A percentile compares a stretch with the other conserved stretches of the same genome.
Conservation (phyloP, 2,888 invertebrate genomes). For the Listrodromus nycthemerus region DNA sequence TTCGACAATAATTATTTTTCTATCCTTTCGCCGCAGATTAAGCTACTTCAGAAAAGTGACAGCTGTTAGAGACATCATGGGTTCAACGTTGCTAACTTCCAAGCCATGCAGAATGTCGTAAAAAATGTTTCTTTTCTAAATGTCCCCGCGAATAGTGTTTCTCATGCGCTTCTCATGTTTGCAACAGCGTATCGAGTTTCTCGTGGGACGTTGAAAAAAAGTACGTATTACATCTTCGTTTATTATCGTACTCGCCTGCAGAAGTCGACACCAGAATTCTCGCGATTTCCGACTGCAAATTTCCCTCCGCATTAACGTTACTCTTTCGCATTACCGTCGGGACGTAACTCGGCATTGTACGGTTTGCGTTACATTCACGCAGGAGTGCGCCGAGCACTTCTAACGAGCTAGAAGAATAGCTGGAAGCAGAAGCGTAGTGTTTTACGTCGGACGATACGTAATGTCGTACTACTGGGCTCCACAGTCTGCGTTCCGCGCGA, state of each 20-base stretch:
- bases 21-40: no score
- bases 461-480: slow-evolving; percentile 44
- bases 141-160: no score
- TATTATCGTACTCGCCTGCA: neutral
- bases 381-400: neutral
- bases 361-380: slow-evolving; percentile 6
- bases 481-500: neutral
- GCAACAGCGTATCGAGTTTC: neutral
- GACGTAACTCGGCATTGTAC: slow-evolving; percentile 1
- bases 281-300: slow-evolving; percentile 3
- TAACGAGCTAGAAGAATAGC: neutral
- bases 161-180: neutral
- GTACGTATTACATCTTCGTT: neutral
- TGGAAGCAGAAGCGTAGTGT: neutral
- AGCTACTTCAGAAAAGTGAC: no score
- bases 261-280: neutral
- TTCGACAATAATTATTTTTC: no score
- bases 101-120: no score
- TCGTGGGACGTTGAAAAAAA: neutral
- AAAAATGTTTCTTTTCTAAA: no score
- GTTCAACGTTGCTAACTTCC: no score
- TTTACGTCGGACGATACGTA: slow-evolving; percentile 46
- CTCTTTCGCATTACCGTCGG: neutral
- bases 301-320: slow-evolving; percentile 4
- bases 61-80: no score